phyloP scores from a whole-genome alignment of 2,888 invertebrate species.

The Cybosia mesomella region DNA sequence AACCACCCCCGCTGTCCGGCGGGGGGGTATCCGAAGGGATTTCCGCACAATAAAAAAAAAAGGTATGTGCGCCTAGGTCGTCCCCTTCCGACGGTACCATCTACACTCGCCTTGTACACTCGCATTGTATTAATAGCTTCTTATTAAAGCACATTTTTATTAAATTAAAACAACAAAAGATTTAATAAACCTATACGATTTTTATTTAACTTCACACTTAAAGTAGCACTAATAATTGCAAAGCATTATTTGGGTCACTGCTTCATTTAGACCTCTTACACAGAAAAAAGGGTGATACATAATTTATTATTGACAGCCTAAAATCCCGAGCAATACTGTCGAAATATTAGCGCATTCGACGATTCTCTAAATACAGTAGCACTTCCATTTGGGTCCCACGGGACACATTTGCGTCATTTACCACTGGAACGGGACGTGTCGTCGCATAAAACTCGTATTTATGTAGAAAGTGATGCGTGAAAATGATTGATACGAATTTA shows the following conservation, averaged over 20 bases:
- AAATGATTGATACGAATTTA: conserved; percentile 80
- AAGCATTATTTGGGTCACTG: not conserved
- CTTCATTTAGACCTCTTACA: conserved; percentile 21
- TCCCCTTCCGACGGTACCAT: too few species aligned
- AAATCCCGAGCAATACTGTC: conserved; percentile 24
- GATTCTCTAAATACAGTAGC: conserved; percentile 32
- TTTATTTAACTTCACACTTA: not conserved
- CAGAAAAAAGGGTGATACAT: conserved; percentile 29
- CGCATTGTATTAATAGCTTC: too few species aligned
- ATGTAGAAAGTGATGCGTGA: conserved; percentile 72
- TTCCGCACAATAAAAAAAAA: too few species aligned
- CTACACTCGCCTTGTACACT: too few species aligned
- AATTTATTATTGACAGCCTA: conserved; percentile 32
- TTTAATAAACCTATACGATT: not conserved
- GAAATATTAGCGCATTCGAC: conserved; percentile 35
- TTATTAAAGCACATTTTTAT: too few species aligned
- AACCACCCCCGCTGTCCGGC: too few species aligned
- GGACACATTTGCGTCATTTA: conserved; percentile 45
- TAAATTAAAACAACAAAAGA: not conserved
- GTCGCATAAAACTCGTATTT: conserved; percentile 70
- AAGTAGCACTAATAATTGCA: conserved; percentile 1
- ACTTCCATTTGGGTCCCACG: conserved; percentile 44
- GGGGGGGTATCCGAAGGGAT: too few species aligned
- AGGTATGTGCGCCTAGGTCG: too few species aligned
- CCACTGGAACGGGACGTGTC: conserved; percentile 42